Base-by-base conservation (phyloP, 1,140 invertebrate species). In the Pogonus chalceus region DNA sequence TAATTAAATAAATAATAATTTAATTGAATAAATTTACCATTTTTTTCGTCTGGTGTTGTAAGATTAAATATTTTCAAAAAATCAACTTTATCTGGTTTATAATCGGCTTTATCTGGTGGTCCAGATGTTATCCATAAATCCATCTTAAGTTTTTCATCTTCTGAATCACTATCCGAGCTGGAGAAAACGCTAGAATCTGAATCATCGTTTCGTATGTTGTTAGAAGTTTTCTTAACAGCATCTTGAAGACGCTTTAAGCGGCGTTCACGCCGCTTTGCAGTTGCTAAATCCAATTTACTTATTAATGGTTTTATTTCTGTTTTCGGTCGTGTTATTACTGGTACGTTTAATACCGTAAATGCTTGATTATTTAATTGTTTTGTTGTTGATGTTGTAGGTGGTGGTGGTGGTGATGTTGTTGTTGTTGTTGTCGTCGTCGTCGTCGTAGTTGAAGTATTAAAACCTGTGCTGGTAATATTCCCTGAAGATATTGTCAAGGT, bases 221-320 rank as follows among this genome's bases (percentile, higher is more conserved):
- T 43, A 4, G 37, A 18, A 31, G 7, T 7, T 31, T 31, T 31
- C 7, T 4, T 14, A 7, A 14, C 14, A 4, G 7, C 18, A 12
- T 43, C 9, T 12, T 12, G 37, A 4, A 9, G 18, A 12, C 37
- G 9, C 18, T 43, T 43, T 18, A 43, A 12, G 18, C 37, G 37
- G n/a, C 53, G 35, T 4, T 54, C 21, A 49, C 62, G 62, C 18
- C 58, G 55, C 51, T 50, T 57, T 14, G 60, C 56, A 14, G 58
- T 62, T 16, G 65, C 65, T 20, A 66, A 48, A 58, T 68, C 66
- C n/a, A 68, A 59, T 56, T 66, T 67, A 43, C 37, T 43, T 4
- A 43, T 16, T 18, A 43, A 18, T 18, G 37, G 37, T 18, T 16
- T 9, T 4, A 4, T 4, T 52, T 52, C 20, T 31, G 20, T 14